Evolutionary conservation across 1,140 invertebrate species (phyloP).

Genomic region (Pseudachorutes palmiensis): DNA sequence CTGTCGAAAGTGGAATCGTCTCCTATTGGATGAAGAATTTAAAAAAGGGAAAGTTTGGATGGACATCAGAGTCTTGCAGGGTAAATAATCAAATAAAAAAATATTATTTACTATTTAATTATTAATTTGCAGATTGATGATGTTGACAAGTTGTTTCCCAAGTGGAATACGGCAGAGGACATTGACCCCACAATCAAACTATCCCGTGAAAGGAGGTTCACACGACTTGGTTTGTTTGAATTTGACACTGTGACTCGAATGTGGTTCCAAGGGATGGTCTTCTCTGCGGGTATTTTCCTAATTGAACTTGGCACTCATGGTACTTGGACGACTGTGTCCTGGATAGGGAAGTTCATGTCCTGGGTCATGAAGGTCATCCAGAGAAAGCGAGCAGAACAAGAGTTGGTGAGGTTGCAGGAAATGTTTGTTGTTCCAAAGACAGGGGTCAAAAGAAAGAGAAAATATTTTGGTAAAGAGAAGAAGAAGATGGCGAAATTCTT

Average conservation of each 20-base stretch:
- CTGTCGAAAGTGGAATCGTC: conserved; percentile 14
- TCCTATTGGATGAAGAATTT: conserved; percentile 14
- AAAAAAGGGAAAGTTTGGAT: conserved; percentile 7
- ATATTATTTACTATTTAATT: no score
- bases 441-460: no score
- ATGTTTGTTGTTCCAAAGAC: no score
- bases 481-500: no score
- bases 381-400: no score
- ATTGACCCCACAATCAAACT: background rate
- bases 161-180: background rate
- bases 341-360: background rate
- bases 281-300: background rate
- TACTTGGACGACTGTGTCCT: background rate
- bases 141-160: no score
- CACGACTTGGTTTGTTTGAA: background rate
- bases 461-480: no score
- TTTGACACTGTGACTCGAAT: background rate
- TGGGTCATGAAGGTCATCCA: no score
- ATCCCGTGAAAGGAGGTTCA: background rate
- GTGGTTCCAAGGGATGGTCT: background rate
- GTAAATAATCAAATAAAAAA: no score
- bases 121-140: no score
- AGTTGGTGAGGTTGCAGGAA: no score
- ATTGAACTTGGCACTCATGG: background rate
- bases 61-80: conserved; percentile 5